Evolutionary conservation across 2,113 vertebrate species (phyloP), one percentile per base, ranked within the genome.

Genomic region (Chloropsis hardwickii): DNA sequence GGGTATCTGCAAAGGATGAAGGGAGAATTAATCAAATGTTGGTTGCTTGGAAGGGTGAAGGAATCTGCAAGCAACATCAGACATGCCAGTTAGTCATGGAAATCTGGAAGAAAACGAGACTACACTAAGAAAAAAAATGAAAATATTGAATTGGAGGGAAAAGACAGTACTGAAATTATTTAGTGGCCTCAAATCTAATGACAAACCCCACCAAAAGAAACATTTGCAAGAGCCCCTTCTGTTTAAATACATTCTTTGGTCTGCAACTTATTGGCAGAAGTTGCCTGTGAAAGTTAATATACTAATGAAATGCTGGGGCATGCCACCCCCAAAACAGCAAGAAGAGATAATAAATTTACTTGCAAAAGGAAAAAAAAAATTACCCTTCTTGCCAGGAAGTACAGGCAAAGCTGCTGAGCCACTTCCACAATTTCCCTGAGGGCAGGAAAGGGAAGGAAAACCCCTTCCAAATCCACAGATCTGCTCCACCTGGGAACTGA

Each of bases 1-100:
- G 99, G 6, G 99, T 99, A 86, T 98, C 99, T 99, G 93, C 25
- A 90, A 89, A 92, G 83, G 72, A 61, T 95, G 90, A 95, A 37
- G 20, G 25, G 27, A 89, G n/a, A 42, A 20, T 94, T 72, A 97
- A 35, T 3, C 44, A 51, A 50, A 35, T 1, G 76, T 7, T 2
- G 6, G 24, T 18, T 29, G 12, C 4, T 10, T 62, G 28, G 13
- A 27, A 29, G 7, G 50, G 24, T 18, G 70, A 51, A 91, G 37
- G 50, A 67, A 39, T 22, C n/a, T 73, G 14, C 17, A 60, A 40
- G 25, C 21, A 51, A 0, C 14, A 56, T 31, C 76, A 88, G 33
- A 47, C 2, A 4, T 14, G 17, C 11, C 67, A 62, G 29, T 51
- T 37, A 51, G 31, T 23, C 6, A 28, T 24, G 40, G 40, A 71